Conservation (phyloP, 2,888 invertebrate genomes). For the Taenaris catops region DNA sequence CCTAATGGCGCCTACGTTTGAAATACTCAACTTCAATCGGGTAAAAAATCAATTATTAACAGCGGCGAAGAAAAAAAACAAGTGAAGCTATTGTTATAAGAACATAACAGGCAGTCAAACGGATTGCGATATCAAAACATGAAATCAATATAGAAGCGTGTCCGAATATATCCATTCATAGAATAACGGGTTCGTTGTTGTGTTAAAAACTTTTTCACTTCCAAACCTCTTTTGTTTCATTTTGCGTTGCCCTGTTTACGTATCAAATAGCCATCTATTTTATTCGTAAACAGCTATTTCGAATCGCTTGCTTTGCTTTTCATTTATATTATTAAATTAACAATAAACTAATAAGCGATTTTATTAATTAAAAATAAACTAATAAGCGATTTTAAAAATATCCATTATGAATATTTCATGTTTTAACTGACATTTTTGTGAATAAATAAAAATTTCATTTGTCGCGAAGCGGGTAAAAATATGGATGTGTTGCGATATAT, state of each 20-base stretch:
- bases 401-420: too few species aligned
- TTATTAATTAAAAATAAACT: too few species aligned
- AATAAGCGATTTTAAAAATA: too few species aligned
- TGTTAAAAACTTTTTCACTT: slow-evolving; percentile 34
- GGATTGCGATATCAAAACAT: slow-evolving; percentile 62
- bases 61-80: slow-evolving; percentile 42
- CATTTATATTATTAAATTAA: too few species aligned
- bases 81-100: slow-evolving; percentile 52
- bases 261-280: slow-evolving; percentile 14
- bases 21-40: slow-evolving; percentile 11
- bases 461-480: too few species aligned
- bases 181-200: slow-evolving; percentile 49
- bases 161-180: slow-evolving; percentile 49
- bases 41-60: slow-evolving; percentile 62
- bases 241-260: slow-evolving; percentile 21
- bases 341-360: too few species aligned
- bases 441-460: too few species aligned
- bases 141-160: slow-evolving; percentile 60
- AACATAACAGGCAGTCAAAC: slow-evolving; percentile 58
- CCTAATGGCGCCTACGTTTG: too few species aligned
- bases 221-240: slow-evolving; percentile 26
- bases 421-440: too few species aligned
- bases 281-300: too few species aligned
- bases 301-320: too few species aligned
- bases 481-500: too few species aligned